These are phyloP conservation scores for Nesoenas mayeri DNA, from an alignment of 2,113 vertebrate species.

Conservation along the genomic window DNA sequence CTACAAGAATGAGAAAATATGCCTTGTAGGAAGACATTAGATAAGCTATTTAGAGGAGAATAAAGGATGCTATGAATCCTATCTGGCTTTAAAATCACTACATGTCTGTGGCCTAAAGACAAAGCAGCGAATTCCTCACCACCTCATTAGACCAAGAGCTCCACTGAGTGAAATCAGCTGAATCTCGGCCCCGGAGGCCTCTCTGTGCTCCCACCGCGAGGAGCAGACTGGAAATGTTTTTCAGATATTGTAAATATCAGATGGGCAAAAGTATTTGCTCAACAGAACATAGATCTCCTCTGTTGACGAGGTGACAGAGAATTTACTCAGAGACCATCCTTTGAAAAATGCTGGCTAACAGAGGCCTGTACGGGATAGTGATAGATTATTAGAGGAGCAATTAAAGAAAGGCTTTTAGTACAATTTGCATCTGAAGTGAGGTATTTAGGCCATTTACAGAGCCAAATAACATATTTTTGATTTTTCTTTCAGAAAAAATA, in stretches of 20 bases:
- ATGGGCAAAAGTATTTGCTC: slow-evolving; percentile 19
- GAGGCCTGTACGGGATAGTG: background rate
- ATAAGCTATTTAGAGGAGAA: slow-evolving; percentile 56
- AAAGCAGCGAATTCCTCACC: slow-evolving; percentile 9
- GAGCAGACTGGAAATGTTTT: slow-evolving; percentile 29
- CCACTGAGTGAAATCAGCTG: background rate
- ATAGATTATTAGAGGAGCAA: background rate
- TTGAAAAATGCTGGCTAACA: background rate
- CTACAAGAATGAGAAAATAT: slow-evolving; percentile 25
- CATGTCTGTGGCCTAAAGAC: slow-evolving; percentile 36
- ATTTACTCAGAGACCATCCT: background rate
- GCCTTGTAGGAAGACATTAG: slow-evolving; percentile 26
- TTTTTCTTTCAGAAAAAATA: background rate
- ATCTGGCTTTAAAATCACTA: slow-evolving; percentile 40
- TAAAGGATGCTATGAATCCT: slow-evolving; percentile 34
- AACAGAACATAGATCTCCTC: slow-evolving; percentile 18
- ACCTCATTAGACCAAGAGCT: slow-evolving; percentile 54
- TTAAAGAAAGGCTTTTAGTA: background rate
- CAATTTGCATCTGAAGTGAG: background rate
- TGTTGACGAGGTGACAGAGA: slow-evolving; percentile 31
- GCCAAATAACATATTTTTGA: background rate
- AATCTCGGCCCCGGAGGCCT: slow-evolving; percentile 23
- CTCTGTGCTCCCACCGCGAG: background rate
- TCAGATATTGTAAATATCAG: slow-evolving; percentile 57
- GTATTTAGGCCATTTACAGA: background rate